Base-by-base conservation (phyloP, 2,888 invertebrate species). In the Phlogophora meticulosa region DNA sequence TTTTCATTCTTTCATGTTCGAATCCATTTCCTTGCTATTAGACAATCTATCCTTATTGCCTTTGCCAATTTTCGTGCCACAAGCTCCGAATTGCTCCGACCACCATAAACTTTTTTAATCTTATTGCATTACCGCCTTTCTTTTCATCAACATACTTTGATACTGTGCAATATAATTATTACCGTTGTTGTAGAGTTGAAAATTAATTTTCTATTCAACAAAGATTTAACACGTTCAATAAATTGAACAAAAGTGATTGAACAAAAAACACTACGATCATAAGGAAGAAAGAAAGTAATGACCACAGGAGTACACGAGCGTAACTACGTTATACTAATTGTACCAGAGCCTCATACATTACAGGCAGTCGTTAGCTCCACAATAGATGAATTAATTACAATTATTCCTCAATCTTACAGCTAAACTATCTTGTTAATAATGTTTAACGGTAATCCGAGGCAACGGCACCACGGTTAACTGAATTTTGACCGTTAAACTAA, bases 361-460 rank as follows among this genome's bases (percentile, higher is more conserved):
- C 32, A 45, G 28, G 36, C 49, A 72, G 40, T 69, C 43, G 55
- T 74, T 58, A 73, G 49, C 65, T 64, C 56, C 48, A 81, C 72
- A 73, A 80, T 57, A 67, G 58, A 63, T 70, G 65, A 74, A 80
- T 82, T 74, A 81, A 80, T 81, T 80, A 82, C 78, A 66, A 77
- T 75, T 77, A 81, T 64, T 63, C 70, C 61, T 77, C 77, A 80
- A 81, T 81, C 72, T 77, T 71, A 73, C 76, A 22, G 64, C 65
- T 77, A 77, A 82, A 75, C 74, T 76, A 70, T 82, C 72, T 81
- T 40, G 80, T 77, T 81, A 82, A 68, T 73, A 76, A 79, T 73
- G 38, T 62, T 62, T 82, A 81, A 81, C 81, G 82, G 81, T 80
- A 60, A 49, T 20, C 43, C 36, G 56, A 68, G 69, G 62, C 80